Evolutionary conservation across 1,140 invertebrate genomes (phyloP).

Genomic region (Trissolcus basalis): DNA sequence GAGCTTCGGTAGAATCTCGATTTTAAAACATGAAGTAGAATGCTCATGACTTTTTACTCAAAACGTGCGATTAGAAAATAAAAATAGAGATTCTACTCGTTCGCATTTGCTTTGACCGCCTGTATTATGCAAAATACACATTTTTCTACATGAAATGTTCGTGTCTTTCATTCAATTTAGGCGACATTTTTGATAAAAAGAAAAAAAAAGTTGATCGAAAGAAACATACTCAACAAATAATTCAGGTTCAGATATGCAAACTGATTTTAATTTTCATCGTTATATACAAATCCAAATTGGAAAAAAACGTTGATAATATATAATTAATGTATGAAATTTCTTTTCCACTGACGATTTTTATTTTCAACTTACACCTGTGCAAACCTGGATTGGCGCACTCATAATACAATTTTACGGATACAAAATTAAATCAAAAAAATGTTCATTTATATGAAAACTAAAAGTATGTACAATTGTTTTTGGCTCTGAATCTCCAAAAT

Average conservation of each 20-base stretch:
- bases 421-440: conserved; percentile 23
- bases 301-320: conserved; percentile 1
- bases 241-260: background rate
- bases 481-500: background rate
- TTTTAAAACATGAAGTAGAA: conserved; percentile 46
- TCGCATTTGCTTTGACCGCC: conserved; percentile 38
- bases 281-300: background rate
- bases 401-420: conserved; percentile 27
- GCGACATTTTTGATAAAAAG: too few species aligned
- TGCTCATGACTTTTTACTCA: conserved; percentile 17
- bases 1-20: conserved; percentile 45
- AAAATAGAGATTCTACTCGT: conserved; percentile 44
- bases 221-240: too few species aligned
- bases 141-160: conserved; percentile 45
- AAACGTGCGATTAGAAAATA: conserved; percentile 21
- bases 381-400: conserved; percentile 31
- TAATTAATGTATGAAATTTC: conserved; percentile 9
- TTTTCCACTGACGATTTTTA: conserved; percentile 14
- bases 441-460: background rate
- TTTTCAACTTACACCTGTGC: conserved; percentile 42
- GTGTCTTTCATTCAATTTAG: conserved; percentile 18
- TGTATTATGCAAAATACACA: conserved; percentile 51
- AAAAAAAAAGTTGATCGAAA: too few species aligned
- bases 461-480: conserved; percentile 39
- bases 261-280: too few species aligned